Conservation (phyloP, 2,113 vertebrate genomes). For the Hucho hucho region DNA sequence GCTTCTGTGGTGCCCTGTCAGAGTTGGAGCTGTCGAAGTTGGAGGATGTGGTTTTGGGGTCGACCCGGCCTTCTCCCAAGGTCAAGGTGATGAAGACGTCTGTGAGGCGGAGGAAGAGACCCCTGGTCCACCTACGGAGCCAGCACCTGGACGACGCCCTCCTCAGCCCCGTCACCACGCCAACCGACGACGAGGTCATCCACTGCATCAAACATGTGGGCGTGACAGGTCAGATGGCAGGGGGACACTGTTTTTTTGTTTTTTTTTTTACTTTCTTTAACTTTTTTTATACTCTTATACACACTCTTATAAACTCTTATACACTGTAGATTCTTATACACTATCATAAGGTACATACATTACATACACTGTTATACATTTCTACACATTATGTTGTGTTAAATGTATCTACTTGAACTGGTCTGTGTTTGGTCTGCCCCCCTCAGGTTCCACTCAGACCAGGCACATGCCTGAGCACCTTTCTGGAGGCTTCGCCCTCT, state of each 20-base stretch:
- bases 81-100: constrained; percentile 84
- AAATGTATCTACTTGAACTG: no score
- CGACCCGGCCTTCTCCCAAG: constrained; percentile 89
- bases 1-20: constrained; percentile 48
- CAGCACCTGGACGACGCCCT: constrained; percentile 90
- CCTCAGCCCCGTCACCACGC: constrained; percentile 92
- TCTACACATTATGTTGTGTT: no score
- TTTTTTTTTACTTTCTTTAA: no score
- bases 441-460: constrained; percentile 93
- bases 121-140: constrained; percentile 83
- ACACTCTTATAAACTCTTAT: no score
- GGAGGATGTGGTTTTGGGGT: constrained; percentile 83
- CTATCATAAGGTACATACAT: no score
- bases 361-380: no score
- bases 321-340: no score
- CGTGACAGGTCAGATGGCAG: no score
- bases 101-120: constrained; percentile 88
- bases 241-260: no score
- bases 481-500: constrained; percentile 81
- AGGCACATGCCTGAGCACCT: constrained; percentile 86
- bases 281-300: no score
- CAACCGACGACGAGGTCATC: constrained; percentile 93
- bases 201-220: constrained; percentile 91
- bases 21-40: constrained; percentile 90
- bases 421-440: no score